Evolutionary conservation across 2,888 invertebrate species (phyloP), one percentile per base, ranked within the genome.

Genomic region (Scelioninae gen. 1): DNA sequence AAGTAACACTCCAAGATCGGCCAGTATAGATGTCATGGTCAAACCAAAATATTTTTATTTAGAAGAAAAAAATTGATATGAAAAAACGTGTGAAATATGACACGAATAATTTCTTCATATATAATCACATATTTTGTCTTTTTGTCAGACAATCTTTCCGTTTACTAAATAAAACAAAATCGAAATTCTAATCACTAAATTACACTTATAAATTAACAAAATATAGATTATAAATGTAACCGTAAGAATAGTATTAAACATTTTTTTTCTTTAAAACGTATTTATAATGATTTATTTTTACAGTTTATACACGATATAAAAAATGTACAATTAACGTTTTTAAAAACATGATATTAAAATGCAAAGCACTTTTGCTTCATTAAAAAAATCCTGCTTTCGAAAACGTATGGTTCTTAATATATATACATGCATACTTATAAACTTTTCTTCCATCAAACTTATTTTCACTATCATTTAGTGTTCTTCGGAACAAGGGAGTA

Each of bases 271-370:
- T 1, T 49, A 49, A 51, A 51, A 55, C 34, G 34, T 34, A 11
- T 69, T 32, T 56, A 23, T 56, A 56, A 43, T 32, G 49, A 53
- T 72, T 65, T 65, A 51, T 76, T 69, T 80, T 80, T 80, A 80
- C 79, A 80, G 16, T 80, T 79, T 80, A 74, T 80, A 80, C 79
- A 79, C 15, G 53, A 72, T 53, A 58, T 79, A 74, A 47, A 66
- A 65, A 80, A 77, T 74, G 31, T 80, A 80, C 69, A 81, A 62
- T 69, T 65, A 71, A 78, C 53, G 29, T 43, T 71, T 66, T 72
- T 60, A 62, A 77, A 74, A 80, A 80, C 66, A 60, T 56, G 56
- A 72, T 60, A 79, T 58, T 66, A 65, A 65, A 66, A 29, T 66
- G 49, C 34, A 47, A n/a, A 72, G 60, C 15, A 53, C n/a, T 45